phyloP scores from a whole-genome alignment of 2,888 invertebrate genomes.

The Thereva nobilitata region DNA sequence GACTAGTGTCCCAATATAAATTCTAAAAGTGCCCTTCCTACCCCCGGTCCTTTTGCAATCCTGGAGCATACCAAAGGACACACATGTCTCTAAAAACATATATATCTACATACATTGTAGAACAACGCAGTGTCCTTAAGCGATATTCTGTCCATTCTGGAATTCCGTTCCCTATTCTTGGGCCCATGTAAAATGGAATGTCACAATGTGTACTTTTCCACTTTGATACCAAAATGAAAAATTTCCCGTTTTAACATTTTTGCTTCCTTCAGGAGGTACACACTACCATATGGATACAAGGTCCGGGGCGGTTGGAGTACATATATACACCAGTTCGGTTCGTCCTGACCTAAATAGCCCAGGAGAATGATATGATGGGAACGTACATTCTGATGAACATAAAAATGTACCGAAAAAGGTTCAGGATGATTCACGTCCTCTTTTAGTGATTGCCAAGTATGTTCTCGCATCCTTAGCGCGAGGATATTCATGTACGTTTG shows the following conservation, averaged over 20 bases:
- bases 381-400: constrained; percentile 21
- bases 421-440: neutral
- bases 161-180: constrained; percentile 23
- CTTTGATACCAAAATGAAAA: constrained; percentile 29
- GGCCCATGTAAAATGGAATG: constrained; percentile 27
- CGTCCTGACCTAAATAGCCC: constrained; percentile 23
- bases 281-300: neutral
- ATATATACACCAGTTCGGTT: constrained; percentile 16
- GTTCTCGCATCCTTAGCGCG: neutral
- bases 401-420: constrained; percentile 3
- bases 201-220: constrained; percentile 27
- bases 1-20: neutral
- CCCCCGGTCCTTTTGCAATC: neutral
- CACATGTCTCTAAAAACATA: constrained; percentile 21
- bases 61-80: constrained; percentile 15
- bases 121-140: constrained; percentile 20
- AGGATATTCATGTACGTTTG: no score
- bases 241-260: constrained; percentile 19
- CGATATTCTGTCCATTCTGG: constrained; percentile 23
- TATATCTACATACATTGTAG: neutral
- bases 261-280: constrained; percentile 21
- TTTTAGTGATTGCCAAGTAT: constrained; percentile 21
- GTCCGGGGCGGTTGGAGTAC: neutral
- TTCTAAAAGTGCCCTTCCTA: constrained; percentile 12
- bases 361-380: constrained; percentile 13